Percentiles rank a stretch among this genome's conserved stretches.
Evolutionary conservation across 2,113 vertebrate genomes (phyloP).

Genomic region (Tapirus terrestris): DNA sequence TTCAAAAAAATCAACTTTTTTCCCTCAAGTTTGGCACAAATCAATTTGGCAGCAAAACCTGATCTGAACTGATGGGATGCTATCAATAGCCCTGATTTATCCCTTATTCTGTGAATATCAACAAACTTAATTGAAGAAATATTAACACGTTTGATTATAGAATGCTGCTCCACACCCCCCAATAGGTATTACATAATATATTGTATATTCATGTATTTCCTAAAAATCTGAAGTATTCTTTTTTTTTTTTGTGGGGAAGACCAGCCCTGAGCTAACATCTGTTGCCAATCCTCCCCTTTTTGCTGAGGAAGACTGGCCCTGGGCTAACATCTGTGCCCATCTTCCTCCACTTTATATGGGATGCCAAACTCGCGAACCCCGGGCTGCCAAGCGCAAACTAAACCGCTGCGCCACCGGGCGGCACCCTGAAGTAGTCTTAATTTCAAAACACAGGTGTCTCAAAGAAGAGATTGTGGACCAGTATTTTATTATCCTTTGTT

Average conservation of each 20-base stretch:
- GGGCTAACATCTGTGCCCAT: no score
- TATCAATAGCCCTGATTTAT: neutral
- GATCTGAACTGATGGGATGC: neutral
- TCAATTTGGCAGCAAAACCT: neutral
- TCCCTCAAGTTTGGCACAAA: neutral
- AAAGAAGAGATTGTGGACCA: neutral
- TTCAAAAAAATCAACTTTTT: neutral
- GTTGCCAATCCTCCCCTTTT: no score
- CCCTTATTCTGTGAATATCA: neutral
- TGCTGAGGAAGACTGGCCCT: no score
- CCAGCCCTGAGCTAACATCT: no score
- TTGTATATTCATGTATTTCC: neutral
- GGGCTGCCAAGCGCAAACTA: no score
- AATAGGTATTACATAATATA: neutral
- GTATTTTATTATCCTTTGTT: neutral
- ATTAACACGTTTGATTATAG: neutral
- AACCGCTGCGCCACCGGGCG: no score
- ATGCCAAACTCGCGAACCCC: no score
- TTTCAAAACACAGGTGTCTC: neutral
- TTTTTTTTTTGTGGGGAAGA: no score
- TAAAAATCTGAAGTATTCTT: slow-evolving; percentile 9
- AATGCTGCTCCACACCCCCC: neutral
- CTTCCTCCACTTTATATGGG: no score
- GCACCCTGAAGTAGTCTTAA: neutral
- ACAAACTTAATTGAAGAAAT: neutral